Percentiles rank a stretch among this genome's conserved stretches.
These are phyloP conservation scores for Itoplectis maculator DNA, from an alignment of 2,888 invertebrate genomes.

Conservation along the genomic window DNA sequence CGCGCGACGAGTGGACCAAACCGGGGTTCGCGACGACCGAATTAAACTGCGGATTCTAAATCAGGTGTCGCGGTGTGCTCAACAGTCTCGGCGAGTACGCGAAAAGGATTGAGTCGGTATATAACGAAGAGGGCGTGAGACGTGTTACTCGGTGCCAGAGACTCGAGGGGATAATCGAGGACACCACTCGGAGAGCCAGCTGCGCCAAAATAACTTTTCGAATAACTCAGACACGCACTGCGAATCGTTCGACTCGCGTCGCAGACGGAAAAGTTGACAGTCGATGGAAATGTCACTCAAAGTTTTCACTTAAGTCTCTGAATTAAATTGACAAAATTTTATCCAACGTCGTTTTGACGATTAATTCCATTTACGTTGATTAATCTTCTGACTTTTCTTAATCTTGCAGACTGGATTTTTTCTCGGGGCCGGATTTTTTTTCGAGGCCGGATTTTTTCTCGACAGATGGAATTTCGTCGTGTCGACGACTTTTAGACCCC, in stretches of 20 bases:
- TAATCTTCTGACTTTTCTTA: not conserved
- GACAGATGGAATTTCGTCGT: conserved; percentile 4
- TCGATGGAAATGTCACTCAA: no score
- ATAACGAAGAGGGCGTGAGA: conserved; percentile 5
- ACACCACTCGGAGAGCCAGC: conserved; percentile 8
- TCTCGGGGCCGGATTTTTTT: not conserved
- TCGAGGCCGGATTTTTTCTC: not conserved
- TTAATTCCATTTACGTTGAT: not conserved
- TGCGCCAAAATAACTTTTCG: conserved; percentile 18
- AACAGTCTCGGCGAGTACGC: not conserved
- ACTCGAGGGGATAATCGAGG: conserved; percentile 17
- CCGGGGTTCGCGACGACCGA: not conserved
- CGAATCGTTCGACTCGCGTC: not conserved
- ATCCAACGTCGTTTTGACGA: no score
- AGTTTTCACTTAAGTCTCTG: no score
- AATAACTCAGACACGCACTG: not conserved
- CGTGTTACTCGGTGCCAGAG: not conserved
- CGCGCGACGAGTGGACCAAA: not conserved
- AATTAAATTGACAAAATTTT: no score
- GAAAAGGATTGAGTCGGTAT: conserved; percentile 7
- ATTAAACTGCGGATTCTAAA: conserved; percentile 22
- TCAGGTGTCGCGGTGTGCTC: conserved; percentile 1
- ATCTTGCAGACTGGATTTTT: not conserved
- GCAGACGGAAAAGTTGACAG: not conserved
- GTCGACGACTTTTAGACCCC: conserved; percentile 24